Conservation (phyloP, 2,113 vertebrate species). For the Larimichthys polyactis region DNA sequence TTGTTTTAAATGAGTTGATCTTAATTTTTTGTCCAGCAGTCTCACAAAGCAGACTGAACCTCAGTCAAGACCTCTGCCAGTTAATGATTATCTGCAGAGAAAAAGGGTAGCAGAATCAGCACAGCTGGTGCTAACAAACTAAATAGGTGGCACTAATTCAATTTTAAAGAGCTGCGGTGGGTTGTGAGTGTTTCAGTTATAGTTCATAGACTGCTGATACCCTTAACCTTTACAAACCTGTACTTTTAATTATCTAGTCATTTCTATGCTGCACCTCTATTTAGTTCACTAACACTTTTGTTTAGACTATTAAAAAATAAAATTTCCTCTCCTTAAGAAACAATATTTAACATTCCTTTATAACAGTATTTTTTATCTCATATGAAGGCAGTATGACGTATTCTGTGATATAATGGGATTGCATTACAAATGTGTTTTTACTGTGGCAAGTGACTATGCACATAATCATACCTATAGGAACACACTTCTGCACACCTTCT, state of each 20-base stretch:
- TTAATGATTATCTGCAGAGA: conserved; percentile 31
- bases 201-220: conserved; percentile 15
- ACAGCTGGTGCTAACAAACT: conserved; percentile 42
- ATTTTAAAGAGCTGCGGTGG: conserved; percentile 40
- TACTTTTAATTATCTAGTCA: too few species aligned
- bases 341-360: conserved; percentile 8
- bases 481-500: neutral
- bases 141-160: conserved; percentile 52
- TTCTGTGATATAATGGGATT: neutral
- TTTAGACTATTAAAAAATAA: neutral
- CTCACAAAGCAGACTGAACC: conserved; percentile 24
- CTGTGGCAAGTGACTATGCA: neutral
- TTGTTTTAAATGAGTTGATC: neutral
- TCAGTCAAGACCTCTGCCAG: conserved; percentile 3
- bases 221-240: conserved; percentile 2
- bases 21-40: conserved; percentile 6
- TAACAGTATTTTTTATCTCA: neutral
- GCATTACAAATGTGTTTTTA: neutral
- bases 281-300: neutral
- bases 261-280: neutral
- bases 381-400: neutral
- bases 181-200: conserved; percentile 17
- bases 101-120: conserved; percentile 42
- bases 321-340: neutral
- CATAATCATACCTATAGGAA: neutral